Base-by-base conservation (phyloP, 2,797 vertebrate genomes). In the Chelidonichthys spinosus region DNA sequence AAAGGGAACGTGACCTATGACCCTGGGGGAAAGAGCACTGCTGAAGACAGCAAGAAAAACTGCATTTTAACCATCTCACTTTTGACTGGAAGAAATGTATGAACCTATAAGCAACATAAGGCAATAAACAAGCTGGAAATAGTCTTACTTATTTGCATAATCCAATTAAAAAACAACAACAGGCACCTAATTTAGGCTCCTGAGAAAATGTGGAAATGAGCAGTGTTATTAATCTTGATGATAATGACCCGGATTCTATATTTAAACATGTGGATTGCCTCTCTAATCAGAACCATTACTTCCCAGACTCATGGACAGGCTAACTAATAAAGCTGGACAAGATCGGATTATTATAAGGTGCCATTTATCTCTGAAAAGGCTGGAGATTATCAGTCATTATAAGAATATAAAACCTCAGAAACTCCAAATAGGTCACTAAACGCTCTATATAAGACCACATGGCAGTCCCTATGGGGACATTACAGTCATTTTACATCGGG, bases 1-100 rank as follows among this genome's bases (percentile, higher is more conserved):
- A 89, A 93, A 89, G 67, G 83, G 74, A 83, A 74, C 74, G 47
- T 89, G 88, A 91, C 90, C 89, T 92, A 54, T 92, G 91, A 92
- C 91, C 89, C 86, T n/a, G 11, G 42, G 67, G 62, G 78, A 54
- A 75, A 81, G 25, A 54, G 65, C 60, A 62, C 54, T 25, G 70
- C 52, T 65, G 50, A 70, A 69, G 54, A 64, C 40, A 58, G 55
- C 58, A 58, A 58, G 68, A 70, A 60, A 80, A 87, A 85, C 56
- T 60, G 76, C 63, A 69, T 76, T 89, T 87, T 84, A 84, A 83
- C 81, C 4, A 78, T 73, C 72, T 86, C 63, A 61, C 68, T 80
- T 80, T 53, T 55, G 46, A 69, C 32, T 53, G 17, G 18, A 64
- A 37, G 9, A 53, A 10, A 79, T 81, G 62, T 72, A 81, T 84